A percentile compares a stretch with the other conserved stretches of the same genome.
These are phyloP conservation scores for Pongo pygmaeus DNA, from an alignment of 2,113 vertebrate species.

Conservation along the genomic window DNA sequence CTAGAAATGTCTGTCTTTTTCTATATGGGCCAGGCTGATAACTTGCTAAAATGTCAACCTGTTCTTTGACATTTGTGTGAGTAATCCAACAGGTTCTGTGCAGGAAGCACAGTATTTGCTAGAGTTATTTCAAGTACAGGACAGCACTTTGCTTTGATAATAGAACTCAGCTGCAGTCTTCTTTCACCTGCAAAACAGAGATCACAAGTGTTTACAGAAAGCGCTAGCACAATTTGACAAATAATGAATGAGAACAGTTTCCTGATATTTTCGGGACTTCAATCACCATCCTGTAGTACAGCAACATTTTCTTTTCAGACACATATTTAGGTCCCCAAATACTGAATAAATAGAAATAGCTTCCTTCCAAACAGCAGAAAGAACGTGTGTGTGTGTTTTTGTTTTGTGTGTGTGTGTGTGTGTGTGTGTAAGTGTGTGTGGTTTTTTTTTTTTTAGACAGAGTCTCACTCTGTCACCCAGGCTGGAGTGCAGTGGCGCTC, in stretches of 20 bases:
- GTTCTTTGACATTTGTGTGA: slow-evolving; percentile 15
- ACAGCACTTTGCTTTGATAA: background rate
- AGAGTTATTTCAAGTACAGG: background rate
- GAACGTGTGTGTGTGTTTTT: no score
- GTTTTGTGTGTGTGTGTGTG: no score
- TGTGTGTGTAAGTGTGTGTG: no score
- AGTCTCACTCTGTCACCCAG: no score
- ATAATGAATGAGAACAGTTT: background rate
- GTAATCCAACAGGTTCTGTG: slow-evolving; percentile 33
- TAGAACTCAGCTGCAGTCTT: background rate
- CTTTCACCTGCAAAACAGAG: background rate
- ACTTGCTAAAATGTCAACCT: background rate
- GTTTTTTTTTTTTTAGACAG: no score
- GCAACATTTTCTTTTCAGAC: slow-evolving; percentile 2
- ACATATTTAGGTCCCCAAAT: background rate
- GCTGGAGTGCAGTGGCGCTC: no score
- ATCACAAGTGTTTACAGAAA: slow-evolving; percentile 36
- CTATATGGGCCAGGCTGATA: background rate
- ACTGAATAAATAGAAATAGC: background rate
- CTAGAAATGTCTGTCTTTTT: background rate
- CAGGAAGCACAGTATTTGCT: background rate
- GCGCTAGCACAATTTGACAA: background rate
- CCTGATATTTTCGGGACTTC: background rate
- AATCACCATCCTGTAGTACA: background rate
- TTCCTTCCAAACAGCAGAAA: background rate